Base-by-base conservation (phyloP, 2,797 vertebrate species). In the Lepus oiostolus region DNA sequence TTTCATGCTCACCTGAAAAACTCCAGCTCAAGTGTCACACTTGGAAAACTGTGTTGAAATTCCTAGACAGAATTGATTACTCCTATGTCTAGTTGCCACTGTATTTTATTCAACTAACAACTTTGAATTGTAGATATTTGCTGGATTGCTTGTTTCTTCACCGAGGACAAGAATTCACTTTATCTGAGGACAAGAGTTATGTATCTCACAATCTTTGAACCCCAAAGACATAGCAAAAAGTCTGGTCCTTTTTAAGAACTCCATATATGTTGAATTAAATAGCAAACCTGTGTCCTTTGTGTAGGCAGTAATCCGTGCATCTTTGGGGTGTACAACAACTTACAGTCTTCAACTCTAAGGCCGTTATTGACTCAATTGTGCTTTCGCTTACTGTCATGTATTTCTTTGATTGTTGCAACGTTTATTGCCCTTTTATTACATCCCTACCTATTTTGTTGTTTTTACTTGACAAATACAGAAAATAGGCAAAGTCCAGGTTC, bases 121-220 rank as follows among this genome's bases (percentile, higher is more conserved):
- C 32, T 81, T 85, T 89, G 71, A 68, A 50, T 60, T 83, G 52
- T 17, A 89, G n/a, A 21, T 42, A 87, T 65, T 93, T 91, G 30
- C 30, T 50, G 54, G 11, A 68, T 13, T 65, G 14, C n/a, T 75
- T 80, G 35, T 77, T 90, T 94, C 82, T 90, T 92, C 58, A 35
- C 21, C 70, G 32, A 75, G 54, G 60, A 70, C 87, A 83, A n/a
- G 28, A 4, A 54, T 62, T 12, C 42, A 42, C 47, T 81, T 80
- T 65, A 85, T 70, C 35, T 67, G 60, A 75, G 54, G 60, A 70
- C 87, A 83, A n/a, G 28, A 4, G 47, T 62, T 12, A 0, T 81
- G 28, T 28, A 26, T 38, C 19, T 86, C 38, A 62, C 10, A 22
- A 58, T 74, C 28, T 88, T 81, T 87, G 85, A 83, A 72, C 54